Evolutionary conservation across 2,888 invertebrate species (phyloP).

Genomic region (Endotricha flammealis): DNA sequence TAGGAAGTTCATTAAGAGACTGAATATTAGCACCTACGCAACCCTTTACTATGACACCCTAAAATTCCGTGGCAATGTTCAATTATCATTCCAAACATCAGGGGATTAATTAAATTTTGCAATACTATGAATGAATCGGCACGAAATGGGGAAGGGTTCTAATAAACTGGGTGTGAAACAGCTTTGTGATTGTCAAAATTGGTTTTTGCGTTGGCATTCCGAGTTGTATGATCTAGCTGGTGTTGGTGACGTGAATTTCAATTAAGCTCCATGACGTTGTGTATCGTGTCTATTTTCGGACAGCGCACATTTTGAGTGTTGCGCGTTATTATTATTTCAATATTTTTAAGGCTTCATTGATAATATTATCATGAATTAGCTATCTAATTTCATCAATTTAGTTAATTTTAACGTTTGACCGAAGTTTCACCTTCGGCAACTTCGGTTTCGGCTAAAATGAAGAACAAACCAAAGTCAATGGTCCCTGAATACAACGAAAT

Average conservation of each 20-base stretch:
- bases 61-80: conserved; percentile 51
- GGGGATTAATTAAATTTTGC: conserved; percentile 58
- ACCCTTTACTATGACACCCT: conserved; percentile 25
- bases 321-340: too few relatives aligned
- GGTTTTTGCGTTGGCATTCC: conserved; percentile 33
- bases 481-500: too few relatives aligned
- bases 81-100: conserved; percentile 56
- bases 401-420: too few relatives aligned
- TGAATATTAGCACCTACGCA: conserved; percentile 18
- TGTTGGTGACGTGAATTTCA: conserved; percentile 9
- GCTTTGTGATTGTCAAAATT: conserved; percentile 31
- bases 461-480: too few relatives aligned
- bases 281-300: background rate
- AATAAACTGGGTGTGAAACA: conserved; percentile 35
- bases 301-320: too few relatives aligned
- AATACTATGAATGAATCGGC: conserved; percentile 43
- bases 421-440: too few relatives aligned
- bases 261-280: conserved; percentile 3
- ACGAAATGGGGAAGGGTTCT: conserved; percentile 31
- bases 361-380: too few relatives aligned
- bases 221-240: conserved; percentile 5
- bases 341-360: too few relatives aligned
- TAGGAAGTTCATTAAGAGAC: conserved; percentile 1
- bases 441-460: too few relatives aligned
- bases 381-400: too few relatives aligned